phyloP scores from a whole-genome alignment of 2,888 invertebrate species.

The Cartodere bifasciata region DNA sequence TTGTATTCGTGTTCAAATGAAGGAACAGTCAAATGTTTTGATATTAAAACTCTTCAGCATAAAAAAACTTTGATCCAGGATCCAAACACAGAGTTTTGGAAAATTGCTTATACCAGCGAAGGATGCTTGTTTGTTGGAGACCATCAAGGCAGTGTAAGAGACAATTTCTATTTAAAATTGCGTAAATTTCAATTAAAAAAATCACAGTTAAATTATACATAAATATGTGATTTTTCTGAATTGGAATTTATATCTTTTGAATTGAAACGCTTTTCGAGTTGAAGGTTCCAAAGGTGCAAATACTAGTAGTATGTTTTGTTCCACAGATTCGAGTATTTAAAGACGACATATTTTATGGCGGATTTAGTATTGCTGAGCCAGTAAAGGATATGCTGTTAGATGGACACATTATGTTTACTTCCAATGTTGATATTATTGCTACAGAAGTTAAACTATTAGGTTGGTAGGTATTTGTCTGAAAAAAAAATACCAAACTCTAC shows the following conservation, averaged over 20 bases:
- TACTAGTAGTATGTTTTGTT: slow-evolving; percentile 6
- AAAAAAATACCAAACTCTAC: too few relatives aligned
- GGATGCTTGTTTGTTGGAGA: slow-evolving; percentile 45
- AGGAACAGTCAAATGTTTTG: slow-evolving; percentile 47
- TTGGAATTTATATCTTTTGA: not conserved
- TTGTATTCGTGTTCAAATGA: slow-evolving; percentile 52
- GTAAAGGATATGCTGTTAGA: slow-evolving; percentile 46
- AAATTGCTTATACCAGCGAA: slow-evolving; percentile 29
- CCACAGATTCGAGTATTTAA: slow-evolving; percentile 44
- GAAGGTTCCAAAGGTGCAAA: slow-evolving; percentile 4
- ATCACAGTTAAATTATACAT: too few relatives aligned
- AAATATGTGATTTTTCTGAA: too few relatives aligned
- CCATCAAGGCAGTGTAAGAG: slow-evolving; percentile 49
- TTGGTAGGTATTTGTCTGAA: too few relatives aligned
- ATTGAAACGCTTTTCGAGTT: slow-evolving; percentile 5
- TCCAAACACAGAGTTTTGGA: slow-evolving; percentile 36
- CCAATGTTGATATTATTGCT: slow-evolving; percentile 45
- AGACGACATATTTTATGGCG: slow-evolving; percentile 38
- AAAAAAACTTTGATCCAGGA: slow-evolving; percentile 26
- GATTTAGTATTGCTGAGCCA: slow-evolving; percentile 38
- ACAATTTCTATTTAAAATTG: too few relatives aligned
- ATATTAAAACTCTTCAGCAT: slow-evolving; percentile 33
- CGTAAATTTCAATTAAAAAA: too few relatives aligned
- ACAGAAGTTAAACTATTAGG: slow-evolving; percentile 45
- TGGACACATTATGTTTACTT: slow-evolving; percentile 44